A percentile compares a stretch with the other conserved stretches of the same genome.
phyloP scores from a whole-genome alignment of 2,113 vertebrate species.

The Ochotona princeps region DNA sequence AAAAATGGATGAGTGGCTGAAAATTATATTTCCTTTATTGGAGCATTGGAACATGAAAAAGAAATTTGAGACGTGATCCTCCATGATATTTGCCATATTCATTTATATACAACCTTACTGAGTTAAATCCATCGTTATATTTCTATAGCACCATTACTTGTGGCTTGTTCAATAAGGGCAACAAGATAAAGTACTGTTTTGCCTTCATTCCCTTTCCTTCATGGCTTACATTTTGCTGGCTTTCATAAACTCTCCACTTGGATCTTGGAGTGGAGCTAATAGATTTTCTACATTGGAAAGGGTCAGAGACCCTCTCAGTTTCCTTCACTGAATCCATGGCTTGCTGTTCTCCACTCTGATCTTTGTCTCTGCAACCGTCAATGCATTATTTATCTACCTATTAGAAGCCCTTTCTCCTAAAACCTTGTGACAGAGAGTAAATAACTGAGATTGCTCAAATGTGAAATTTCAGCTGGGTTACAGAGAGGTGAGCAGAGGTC shows the following conservation, averaged over 20 bases:
- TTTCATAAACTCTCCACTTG: constrained; percentile 59
- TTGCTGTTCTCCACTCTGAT: constrained; percentile 30
- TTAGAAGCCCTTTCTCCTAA: constrained; percentile 40
- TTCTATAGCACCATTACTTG: constrained; percentile 43
- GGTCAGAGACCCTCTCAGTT: constrained; percentile 62
- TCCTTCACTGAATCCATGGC: constrained; percentile 38
- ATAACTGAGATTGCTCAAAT: neutral
- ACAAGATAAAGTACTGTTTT: constrained; percentile 62
- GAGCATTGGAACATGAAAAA: neutral
- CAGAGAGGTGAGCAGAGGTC: neutral
- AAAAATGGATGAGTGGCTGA: neutral
- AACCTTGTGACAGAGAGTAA: constrained; percentile 16
- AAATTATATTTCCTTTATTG: constrained; percentile 36
- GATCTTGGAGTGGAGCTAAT: constrained; percentile 58
- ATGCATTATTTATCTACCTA: constrained; percentile 72
- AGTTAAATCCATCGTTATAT: constrained; percentile 45
- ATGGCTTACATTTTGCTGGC: constrained; percentile 44
- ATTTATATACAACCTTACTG: constrained; percentile 19
- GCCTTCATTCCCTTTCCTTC: constrained; percentile 46
- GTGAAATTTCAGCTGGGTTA: constrained; percentile 50
- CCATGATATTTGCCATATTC: constrained; percentile 31
- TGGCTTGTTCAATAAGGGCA: constrained; percentile 67
- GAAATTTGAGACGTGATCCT: constrained; percentile 36
- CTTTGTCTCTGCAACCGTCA: constrained; percentile 54
- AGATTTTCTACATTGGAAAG: constrained; percentile 64